Evolutionary conservation across 2,113 vertebrate species (phyloP), one percentile per base, ranked within the genome.

Genomic region (Microcebus griseorufus): DNA sequence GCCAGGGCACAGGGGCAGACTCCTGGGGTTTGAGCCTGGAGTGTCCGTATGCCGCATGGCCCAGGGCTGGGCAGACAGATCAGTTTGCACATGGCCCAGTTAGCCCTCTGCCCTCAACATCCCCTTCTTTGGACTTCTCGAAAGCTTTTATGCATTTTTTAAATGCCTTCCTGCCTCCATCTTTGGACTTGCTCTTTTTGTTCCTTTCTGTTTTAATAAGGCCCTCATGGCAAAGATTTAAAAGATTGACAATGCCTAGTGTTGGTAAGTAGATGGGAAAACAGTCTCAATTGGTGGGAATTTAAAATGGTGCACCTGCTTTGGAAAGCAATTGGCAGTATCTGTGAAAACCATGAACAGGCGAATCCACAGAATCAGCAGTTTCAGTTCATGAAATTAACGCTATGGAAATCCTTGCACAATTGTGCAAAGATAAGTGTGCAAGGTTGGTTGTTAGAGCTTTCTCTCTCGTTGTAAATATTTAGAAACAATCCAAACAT

Each of bases 401-500:
- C 76, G 23, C 42, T 53, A 65, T 69, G 22, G 65, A 64, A 65
- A 69, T 65, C 27, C 9, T 78, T 58, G 11, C 29, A 70, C n/a
- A 80, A 18, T 29, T 58, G 13, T 72, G n/a, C 18, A 62, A 87
- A 90, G 23, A 73, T 12, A 16, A 9, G 70, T 51, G 22, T 79
- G 32, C n/a, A 72, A 65, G 20, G 2, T 9, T 87, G 17, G n/a
- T 64, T 79, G 6, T 90, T 69, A 88, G 39, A 75, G 39, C n/a
- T 82, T 37, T 42, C 32, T 88, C 75, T 81, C 5, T 64, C 55
- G 75, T 27, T 75, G 72, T 11, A 9, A 87, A 42, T 67, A 48
- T 23, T 90, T 84, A 37, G 95, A 93, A 84, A 84, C 18, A 88
- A 87, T 25, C 13, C 22, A 95, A 64, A 88, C 22, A 29, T 79